These are phyloP conservation scores for Osmoderma eremita DNA, from an alignment of 2,888 invertebrate genomes.

Conservation along the genomic window DNA sequence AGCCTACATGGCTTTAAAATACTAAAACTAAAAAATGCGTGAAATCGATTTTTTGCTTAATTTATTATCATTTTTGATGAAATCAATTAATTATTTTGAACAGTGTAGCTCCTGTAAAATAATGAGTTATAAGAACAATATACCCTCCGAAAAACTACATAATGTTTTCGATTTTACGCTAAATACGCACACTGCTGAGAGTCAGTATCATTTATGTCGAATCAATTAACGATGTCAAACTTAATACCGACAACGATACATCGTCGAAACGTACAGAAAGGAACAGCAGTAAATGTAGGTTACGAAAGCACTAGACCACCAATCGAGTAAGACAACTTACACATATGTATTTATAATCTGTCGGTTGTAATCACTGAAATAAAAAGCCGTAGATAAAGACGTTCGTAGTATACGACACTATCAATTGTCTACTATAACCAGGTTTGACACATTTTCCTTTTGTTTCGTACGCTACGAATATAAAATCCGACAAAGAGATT, in stretches of 20 bases:
- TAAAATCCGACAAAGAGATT: too few species aligned
- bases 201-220: not conserved
- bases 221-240: conserved; percentile 13
- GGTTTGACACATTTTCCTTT: too few species aligned
- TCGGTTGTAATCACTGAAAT: not conserved
- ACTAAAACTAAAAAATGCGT: too few species aligned
- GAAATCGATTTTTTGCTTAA: too few species aligned
- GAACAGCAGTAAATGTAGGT: conserved; percentile 3
- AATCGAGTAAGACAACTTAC: conserved; percentile 1
- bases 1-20: too few species aligned
- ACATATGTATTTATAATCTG: not conserved
- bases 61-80: too few species aligned
- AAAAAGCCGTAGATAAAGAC: too few species aligned
- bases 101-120: too few species aligned
- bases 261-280: not conserved
- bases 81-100: too few species aligned
- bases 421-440: too few species aligned
- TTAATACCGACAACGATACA: conserved; percentile 13
- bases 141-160: not conserved
- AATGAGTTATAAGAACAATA: not conserved
- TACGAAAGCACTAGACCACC: conserved; percentile 7
- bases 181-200: conserved; percentile 11
- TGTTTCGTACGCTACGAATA: too few species aligned
- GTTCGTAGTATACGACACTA: too few species aligned
- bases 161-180: conserved; percentile 14